Evolutionary conservation across 1,140 invertebrate genomes (phyloP), one percentile per base, ranked within the genome.

Genomic region (Coelopa frigida): DNA sequence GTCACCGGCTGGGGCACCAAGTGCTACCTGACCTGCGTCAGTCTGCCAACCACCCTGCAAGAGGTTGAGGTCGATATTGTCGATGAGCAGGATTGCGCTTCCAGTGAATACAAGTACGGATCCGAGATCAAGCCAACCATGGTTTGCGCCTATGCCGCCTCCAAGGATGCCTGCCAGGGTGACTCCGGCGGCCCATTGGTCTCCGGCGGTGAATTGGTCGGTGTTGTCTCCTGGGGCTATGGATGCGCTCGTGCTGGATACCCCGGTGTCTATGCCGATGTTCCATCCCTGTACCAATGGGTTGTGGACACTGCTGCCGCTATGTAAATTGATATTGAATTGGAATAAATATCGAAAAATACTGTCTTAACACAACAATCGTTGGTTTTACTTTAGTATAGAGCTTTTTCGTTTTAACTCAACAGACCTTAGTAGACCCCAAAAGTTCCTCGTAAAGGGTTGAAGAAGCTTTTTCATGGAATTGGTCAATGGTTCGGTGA

Each of bases 191-290:
- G 72, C 26, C 70, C 70, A 11, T 26, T 75, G 47, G 62, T 64
- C 7, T 46, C 56, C 21, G 39, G 62, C 21, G 50, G 52, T 14
- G 21, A 71, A 40, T 58, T 78, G 6, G 68, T 71, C 4, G 82
- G 82, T 17, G 58, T 84, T 8, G 77, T 81, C 0, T 83, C 81
- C 1, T 85, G 82, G 81, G 82, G 83, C 4, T 73, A 73, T 10
- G 79, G 79, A 0, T 86, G 84, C 46, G 83, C 75, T 11, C 69
- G 70, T 27, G 55, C 63, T 3, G 70, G 68, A 4, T 75, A 78
- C 47, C 83, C 83, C 0, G 83, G 82, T 3, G 79, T 85, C 12
- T 84, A 84, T 55, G 78, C 80, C 0, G 75, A 80, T 32, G 75
- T 85, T 12, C 70, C 76, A 2, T 53, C 63, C 10, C 73, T 74